Evolutionary conservation across 2,113 vertebrate species (phyloP), one percentile per base, ranked within the genome.

Genomic region (Vireo altiloquus): DNA sequence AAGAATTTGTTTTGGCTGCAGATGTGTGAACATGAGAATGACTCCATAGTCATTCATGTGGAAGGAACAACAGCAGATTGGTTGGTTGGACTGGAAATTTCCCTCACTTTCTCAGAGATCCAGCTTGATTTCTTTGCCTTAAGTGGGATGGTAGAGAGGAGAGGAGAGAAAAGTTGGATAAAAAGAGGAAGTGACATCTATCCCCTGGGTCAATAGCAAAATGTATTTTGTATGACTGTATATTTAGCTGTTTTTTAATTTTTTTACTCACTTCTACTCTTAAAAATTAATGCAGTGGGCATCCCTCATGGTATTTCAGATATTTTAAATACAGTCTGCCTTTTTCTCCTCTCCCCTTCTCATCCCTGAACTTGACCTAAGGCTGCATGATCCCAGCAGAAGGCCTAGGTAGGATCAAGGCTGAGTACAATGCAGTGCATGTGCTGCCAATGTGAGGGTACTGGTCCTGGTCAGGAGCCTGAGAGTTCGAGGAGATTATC

Each of bases 341-440:
- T 92, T 89, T 37, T 30, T 39, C 74, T 87, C 15, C 49, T 66
- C 35, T 93, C 23, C 6, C 2, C 12, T 89, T 57, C 23, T 63
- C 33, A 66, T 15, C 49, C 12, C 40, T 80, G 59, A 77, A 37
- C 37, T 30, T 82, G 53, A 40, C 44, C 44, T 57, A 33, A 59
- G 47, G 14, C 37, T 39, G 22, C 28, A 15, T 0, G 4, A 59
- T n/a, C 7, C 21, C 30, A 30, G 59, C 14, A 83, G 39, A 82
- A 74, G 16, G 27, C 16, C 11, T 16, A 14, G n/a, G 18, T 20
- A 39, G 63, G 56, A 59, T 28, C 39, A 77, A 39, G 47, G 30
- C 15, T 33, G 37, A 50, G 39, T 1, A 5, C 6, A 50, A 7
- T 4, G 18, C 5, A 20, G 31, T 7, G 35, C 2, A 1, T 0